These are phyloP conservation scores for Climacteris rufus DNA, from an alignment of 2,113 vertebrate species.

Conservation along the genomic window DNA sequence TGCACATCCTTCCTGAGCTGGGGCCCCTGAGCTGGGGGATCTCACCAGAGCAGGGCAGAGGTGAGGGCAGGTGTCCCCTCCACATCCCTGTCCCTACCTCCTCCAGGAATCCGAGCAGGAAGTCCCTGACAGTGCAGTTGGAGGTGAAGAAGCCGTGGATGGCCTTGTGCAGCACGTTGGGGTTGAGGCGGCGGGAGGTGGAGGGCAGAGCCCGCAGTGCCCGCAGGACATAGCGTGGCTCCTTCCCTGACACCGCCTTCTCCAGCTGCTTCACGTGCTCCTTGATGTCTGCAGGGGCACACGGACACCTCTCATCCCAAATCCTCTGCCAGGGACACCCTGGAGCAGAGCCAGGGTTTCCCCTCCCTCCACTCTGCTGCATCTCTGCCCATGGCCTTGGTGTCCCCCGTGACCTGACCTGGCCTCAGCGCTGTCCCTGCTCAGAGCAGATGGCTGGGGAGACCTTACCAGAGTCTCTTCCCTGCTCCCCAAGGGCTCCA, in stretches of 20 bases:
- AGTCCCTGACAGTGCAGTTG: slow-evolving; percentile 82
- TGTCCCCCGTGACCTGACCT: background rate
- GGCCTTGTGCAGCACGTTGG: slow-evolving; percentile 91
- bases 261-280: slow-evolving; percentile 98
- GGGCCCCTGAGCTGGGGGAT: background rate
- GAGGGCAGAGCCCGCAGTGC: slow-evolving; percentile 90
- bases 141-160: slow-evolving; percentile 90
- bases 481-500: background rate
- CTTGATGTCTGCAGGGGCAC: slow-evolving; percentile 81
- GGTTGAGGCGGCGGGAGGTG: slow-evolving; percentile 91
- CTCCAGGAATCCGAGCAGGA: slow-evolving; percentile 88
- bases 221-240: slow-evolving; percentile 91
- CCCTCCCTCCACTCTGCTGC: fast-evolving
- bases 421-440: fast-evolving
- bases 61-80: background rate
- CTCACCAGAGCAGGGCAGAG: background rate
- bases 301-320: background rate
- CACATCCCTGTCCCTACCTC: slow-evolving; percentile 71
- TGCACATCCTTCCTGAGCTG: background rate
- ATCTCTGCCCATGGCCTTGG: fast-evolving
- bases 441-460: background rate
- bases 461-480: too few species aligned
- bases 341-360: fast-evolving
- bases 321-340: background rate
- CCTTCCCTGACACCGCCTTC: slow-evolving; percentile 93